phyloP scores from a whole-genome alignment of 2,113 vertebrate species.

The Syrrhaptes paradoxus region DNA sequence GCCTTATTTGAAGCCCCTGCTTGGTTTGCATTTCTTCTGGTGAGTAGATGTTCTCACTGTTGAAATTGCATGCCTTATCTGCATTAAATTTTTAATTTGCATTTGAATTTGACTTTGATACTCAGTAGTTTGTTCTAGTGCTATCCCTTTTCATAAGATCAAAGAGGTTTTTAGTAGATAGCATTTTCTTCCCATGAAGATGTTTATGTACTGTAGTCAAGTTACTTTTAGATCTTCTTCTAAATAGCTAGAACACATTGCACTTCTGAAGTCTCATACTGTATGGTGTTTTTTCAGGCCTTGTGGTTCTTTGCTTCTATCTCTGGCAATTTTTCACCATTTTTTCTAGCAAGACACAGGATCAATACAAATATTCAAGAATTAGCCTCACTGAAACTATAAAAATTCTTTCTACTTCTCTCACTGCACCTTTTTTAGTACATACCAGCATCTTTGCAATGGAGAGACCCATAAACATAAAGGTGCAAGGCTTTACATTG shows the following conservation, averaged over 20 bases:
- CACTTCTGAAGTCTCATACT: not conserved
- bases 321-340: not conserved
- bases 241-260: not conserved
- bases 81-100: not conserved
- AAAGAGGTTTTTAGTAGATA: not conserved
- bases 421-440: not conserved
- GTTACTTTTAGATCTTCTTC: not conserved
- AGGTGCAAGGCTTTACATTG: not conserved
- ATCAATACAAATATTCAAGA: conserved; percentile 4
- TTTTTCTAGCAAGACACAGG: not conserved
- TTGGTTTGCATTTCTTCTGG: not conserved
- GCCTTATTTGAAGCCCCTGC: not conserved
- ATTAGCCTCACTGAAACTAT: not conserved
- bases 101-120: not conserved
- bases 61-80: not conserved
- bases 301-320: not conserved
- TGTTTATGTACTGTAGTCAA: not conserved
- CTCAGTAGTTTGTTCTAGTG: not conserved
- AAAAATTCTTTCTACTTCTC: not conserved
- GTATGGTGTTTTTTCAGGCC: not conserved
- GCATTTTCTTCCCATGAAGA: not conserved
- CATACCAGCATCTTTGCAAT: not conserved
- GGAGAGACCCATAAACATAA: not conserved
- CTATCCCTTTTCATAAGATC: not conserved
- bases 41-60: not conserved